Percentiles rank a stretch among this genome's conserved stretches.
Conservation (phyloP, 2,888 invertebrate species). For the Leucophenga maculata region DNA sequence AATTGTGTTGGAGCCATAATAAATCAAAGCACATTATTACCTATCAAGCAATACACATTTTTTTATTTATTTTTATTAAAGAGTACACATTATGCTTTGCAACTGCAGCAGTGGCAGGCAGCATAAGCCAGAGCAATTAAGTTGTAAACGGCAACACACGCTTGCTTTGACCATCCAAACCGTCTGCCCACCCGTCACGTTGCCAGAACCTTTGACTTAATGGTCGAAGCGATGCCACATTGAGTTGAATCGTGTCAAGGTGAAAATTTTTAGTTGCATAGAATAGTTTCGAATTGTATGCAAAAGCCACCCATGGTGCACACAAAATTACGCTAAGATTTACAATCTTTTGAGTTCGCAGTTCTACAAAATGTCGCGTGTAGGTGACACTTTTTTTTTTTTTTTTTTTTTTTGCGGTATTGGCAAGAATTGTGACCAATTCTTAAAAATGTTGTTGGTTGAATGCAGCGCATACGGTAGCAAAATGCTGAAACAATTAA, state of each 20-base stretch:
- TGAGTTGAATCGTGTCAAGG: not conserved
- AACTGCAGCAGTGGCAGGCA: not conserved
- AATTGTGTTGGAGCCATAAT: too few relatives aligned
- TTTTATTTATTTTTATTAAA: too few relatives aligned
- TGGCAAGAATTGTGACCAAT: not conserved
- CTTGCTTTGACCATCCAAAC: not conserved
- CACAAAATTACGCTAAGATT: not conserved
- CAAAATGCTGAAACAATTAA: not conserved
- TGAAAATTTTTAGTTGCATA: not conserved
- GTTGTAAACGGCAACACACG: not conserved
- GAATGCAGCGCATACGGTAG: not conserved
- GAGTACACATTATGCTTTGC: not conserved
- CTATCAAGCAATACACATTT: too few relatives aligned
- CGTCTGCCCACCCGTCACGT: not conserved
- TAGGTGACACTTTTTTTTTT: slow-evolving; percentile 6
- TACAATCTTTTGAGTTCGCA: not conserved
- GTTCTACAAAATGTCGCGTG: slow-evolving; percentile 11
- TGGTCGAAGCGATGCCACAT: not conserved
- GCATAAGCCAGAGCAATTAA: not conserved
- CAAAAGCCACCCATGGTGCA: slow-evolving; percentile 7
- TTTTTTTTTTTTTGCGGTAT: too few relatives aligned
- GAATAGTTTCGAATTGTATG: too few relatives aligned
- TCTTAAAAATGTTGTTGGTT: not conserved
- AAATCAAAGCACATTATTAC: too few relatives aligned
- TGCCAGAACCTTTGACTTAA: slow-evolving; percentile 1